A percentile compares a stretch with the other conserved stretches of the same genome.
phyloP scores from a whole-genome alignment of 1,140 invertebrate species.

The Colletes latitarsis region DNA sequence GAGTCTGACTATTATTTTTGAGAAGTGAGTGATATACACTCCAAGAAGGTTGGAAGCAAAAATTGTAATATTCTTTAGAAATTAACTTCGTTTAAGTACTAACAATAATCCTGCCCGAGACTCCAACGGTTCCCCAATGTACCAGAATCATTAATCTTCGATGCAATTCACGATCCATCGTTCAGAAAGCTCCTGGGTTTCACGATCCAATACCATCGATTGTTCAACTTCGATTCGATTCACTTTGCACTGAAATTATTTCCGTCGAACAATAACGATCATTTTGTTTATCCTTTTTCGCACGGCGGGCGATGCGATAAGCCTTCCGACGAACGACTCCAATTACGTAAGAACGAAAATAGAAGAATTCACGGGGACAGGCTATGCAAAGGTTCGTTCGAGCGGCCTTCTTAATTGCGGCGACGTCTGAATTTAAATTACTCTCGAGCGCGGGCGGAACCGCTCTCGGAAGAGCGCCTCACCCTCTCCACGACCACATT shows the following conservation, averaged over 20 bases:
- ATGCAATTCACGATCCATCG: too few species aligned
- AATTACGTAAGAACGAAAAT: slow-evolving; percentile 33
- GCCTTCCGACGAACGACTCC: neutral
- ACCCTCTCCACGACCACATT: neutral
- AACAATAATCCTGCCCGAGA: too few species aligned
- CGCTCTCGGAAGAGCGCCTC: neutral
- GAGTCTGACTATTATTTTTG: too few species aligned
- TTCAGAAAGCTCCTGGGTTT: too few species aligned
- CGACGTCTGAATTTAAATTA: slow-evolving; percentile 45
- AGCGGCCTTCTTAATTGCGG: slow-evolving; percentile 38
- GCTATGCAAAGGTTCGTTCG: slow-evolving; percentile 3
- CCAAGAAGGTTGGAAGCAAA: too few species aligned
- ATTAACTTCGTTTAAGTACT: too few species aligned
- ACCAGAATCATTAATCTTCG: too few species aligned
- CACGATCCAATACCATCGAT: too few species aligned
- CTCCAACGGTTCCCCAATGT: too few species aligned
- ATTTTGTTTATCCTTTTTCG: slow-evolving; percentile 1
- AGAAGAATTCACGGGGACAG: slow-evolving; percentile 5
- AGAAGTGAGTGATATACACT: too few species aligned
- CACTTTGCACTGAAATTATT: neutral
- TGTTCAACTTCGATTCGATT: neutral
- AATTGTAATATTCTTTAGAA: too few species aligned
- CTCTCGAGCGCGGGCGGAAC: neutral
- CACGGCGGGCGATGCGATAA: neutral
- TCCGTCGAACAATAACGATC: neutral